Base-by-base conservation (phyloP, 2,888 invertebrate species). In the Sarcophaga caerulescens region DNA sequence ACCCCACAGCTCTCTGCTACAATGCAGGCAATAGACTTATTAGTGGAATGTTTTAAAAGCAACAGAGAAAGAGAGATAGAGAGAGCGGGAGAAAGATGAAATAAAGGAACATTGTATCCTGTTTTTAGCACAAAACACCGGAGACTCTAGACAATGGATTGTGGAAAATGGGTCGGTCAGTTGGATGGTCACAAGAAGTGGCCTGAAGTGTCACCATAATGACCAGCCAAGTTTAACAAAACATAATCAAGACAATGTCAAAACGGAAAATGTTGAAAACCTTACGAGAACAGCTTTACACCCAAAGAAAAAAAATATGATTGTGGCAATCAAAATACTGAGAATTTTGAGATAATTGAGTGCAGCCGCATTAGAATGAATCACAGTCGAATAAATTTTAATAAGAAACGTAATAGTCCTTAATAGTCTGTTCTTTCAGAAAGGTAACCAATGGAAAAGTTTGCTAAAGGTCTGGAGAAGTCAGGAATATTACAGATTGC, bases 71-170 rank as follows among this genome's bases (percentile, higher is more conserved):
- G 10, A 25, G n/a, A n/a, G n/a, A 2, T 0, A 25, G n/a, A 10
- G 14, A 62, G 4, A 6, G 14, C 8, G 66, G 23, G 19, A 19
- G 52, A 52, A 52, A 14, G 17, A 14, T 52, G 52, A 52, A 52
- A 52, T 52, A 14, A 52, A 14, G 4, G 17, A 3, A 17, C 17
- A 3, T 52, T 17, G 14, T 52, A 52, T 52, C 17, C 52, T 80
- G 47, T 25, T 52, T 12, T n/a, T 17, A 74, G 3, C 52, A 69
- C 81, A 75, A 69, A 81, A 81, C 62, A 81, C 68, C 69, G 74
- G 81, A 81, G 81, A 75, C 68, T 14, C 65, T 74, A 69, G 68
- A 81, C 60, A 75, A 75, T 75, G 74, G 52, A 35, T 60, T 73
- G 3, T 25, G 45, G 44, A 62, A 47, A 14, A 52, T 52, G 8